Conservation (phyloP, 2,797 vertebrate genomes). For the Acropternis orthonyx region DNA sequence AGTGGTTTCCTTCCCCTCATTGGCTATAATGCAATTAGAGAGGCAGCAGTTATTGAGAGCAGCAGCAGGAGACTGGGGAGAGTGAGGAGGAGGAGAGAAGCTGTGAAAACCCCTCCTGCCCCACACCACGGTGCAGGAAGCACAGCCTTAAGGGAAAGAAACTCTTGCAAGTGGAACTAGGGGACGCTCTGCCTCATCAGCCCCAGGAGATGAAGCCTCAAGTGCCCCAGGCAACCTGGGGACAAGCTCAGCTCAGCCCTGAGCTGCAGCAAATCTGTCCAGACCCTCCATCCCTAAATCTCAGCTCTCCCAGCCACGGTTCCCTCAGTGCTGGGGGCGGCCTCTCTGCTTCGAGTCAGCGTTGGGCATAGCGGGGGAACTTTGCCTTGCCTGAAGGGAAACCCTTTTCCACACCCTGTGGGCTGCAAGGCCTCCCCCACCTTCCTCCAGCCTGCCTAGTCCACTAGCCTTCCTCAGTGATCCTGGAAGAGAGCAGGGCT, state of each 20-base stretch:
- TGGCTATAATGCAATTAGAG: neutral
- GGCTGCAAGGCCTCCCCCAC: neutral
- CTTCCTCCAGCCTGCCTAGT: neutral
- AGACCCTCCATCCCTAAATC: neutral
- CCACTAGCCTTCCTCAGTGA: neutral
- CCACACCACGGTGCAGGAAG: rapidly evolving
- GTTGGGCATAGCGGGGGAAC: rapidly evolving
- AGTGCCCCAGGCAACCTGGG: neutral
- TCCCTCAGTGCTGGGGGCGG: neutral
- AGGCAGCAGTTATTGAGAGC: neutral
- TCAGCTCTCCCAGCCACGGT: neutral
- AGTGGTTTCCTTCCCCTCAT: neutral
- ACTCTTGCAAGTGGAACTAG: rapidly evolving
- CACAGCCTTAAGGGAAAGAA: neutral
- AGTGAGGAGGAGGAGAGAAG: neutral
- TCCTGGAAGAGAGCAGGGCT: neutral
- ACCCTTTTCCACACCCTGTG: rapidly evolving
- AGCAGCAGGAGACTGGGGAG: neutral
- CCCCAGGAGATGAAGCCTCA: neutral
- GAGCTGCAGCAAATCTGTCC: neutral
- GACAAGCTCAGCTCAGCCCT: neutral
- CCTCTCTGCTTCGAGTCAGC: neutral
- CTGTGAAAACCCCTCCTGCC: neutral
- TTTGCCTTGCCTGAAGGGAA: neutral
- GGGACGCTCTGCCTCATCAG: neutral